Evolutionary conservation across 2,888 invertebrate genomes (phyloP).

Genomic region (Clusia tigrina): DNA sequence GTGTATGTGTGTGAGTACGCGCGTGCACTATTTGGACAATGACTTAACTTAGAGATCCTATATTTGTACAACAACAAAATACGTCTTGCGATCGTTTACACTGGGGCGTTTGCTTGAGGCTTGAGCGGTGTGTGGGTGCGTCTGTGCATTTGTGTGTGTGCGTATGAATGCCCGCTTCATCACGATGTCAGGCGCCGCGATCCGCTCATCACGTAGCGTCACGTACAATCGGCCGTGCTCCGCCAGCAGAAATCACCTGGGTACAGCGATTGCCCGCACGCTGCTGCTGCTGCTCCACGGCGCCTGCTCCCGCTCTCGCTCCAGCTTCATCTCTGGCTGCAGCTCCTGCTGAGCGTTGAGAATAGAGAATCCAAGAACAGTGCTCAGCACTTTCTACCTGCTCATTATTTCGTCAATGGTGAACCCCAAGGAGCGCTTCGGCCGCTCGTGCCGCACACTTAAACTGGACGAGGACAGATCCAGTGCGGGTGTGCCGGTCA

Average conservation of each 20-base stretch:
- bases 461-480: constrained; percentile 68
- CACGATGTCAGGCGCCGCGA: too few species aligned
- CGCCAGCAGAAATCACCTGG: background rate
- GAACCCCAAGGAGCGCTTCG: constrained; percentile 74
- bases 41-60: background rate
- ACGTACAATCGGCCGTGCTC: background rate
- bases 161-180: too few species aligned
- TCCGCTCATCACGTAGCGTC: background rate
- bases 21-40: background rate
- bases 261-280: background rate
- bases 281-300: background rate
- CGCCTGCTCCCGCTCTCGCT: constrained; percentile 11
- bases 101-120: background rate
- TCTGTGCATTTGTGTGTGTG: constrained; percentile 1
- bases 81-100: background rate
- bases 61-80: background rate
- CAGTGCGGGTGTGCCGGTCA: constrained; percentile 58
- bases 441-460: constrained; percentile 55
- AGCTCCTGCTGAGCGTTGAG: background rate
- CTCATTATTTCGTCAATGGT: constrained; percentile 90
- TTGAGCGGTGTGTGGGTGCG: background rate
- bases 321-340: constrained; percentile 13
- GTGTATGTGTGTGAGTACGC: constrained; percentile 3
- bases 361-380: constrained; percentile 39
- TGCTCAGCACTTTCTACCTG: constrained; percentile 67